Percentiles rank a stretch among this genome's conserved stretches.
phyloP scores from a whole-genome alignment of 2,113 vertebrate species.

The Etheostoma spectabile region DNA sequence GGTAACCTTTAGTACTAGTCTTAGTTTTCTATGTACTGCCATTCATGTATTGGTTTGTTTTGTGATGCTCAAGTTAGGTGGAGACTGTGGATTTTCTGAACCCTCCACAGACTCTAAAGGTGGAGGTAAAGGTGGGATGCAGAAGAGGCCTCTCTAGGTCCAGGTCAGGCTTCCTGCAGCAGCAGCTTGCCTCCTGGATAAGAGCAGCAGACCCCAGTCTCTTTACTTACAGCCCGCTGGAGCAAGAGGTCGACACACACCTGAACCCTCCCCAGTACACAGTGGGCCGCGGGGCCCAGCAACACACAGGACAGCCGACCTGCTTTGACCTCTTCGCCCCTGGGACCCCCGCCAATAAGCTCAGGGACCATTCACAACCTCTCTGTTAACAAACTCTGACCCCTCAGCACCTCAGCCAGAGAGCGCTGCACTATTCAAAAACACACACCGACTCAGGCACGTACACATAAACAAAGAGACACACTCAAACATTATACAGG shows the following conservation, averaged over 20 bases:
- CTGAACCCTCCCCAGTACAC: slow-evolving; percentile 74
- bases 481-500: slow-evolving; percentile 63
- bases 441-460: slow-evolving; percentile 54
- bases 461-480: slow-evolving; percentile 67
- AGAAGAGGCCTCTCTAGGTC: slow-evolving; percentile 43
- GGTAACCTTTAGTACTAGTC: not conserved
- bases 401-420: slow-evolving; percentile 50
- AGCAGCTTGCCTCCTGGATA: slow-evolving; percentile 64
- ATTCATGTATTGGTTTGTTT: slow-evolving; percentile 41
- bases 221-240: slow-evolving; percentile 81
- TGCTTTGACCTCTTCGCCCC: slow-evolving; percentile 76
- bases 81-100: slow-evolving; percentile 13
- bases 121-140: slow-evolving; percentile 20
- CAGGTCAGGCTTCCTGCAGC: slow-evolving; percentile 60
- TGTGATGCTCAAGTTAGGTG: slow-evolving; percentile 50
- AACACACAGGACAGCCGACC: slow-evolving; percentile 76
- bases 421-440: slow-evolving; percentile 46
- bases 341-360: slow-evolving; percentile 72
- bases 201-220: slow-evolving; percentile 67
- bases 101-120: slow-evolving; percentile 21
- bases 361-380: slow-evolving; percentile 70
- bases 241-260: slow-evolving; percentile 80
- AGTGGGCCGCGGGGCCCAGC: slow-evolving; percentile 64
- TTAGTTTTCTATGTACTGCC: not conserved
- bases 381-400: slow-evolving; percentile 72